Conservation (phyloP, 23 tunicate genomes). For the Ciona savignyi region DNA sequence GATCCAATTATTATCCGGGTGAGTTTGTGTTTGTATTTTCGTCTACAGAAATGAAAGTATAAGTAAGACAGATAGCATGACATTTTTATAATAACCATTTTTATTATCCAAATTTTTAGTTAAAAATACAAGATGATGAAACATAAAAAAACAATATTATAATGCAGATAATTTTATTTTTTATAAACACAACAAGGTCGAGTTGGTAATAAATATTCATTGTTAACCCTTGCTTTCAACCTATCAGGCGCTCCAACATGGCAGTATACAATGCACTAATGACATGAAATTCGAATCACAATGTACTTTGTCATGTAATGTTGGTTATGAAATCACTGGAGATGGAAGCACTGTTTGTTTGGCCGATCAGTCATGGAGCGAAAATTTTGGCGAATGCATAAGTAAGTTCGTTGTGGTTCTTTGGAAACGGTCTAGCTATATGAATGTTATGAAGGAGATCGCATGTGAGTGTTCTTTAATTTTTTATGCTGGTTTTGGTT, state of each 20-base stretch:
- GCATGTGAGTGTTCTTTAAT: too few species aligned
- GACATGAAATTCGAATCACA: conserved; percentile 44
- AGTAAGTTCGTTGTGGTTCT: conserved; percentile 23
- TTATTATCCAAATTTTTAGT: too few species aligned
- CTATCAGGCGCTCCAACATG: conserved; percentile 13
- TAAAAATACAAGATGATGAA: too few species aligned
- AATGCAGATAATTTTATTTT: too few species aligned
- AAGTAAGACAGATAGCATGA: too few species aligned
- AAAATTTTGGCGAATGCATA: conserved; percentile 21
- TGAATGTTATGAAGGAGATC: too few species aligned
- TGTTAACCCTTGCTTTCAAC: background rate
- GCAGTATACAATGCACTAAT: conserved; percentile 32
- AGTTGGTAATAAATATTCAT: background rate
- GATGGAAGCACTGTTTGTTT: background rate
- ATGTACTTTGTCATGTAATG: conserved; percentile 39
- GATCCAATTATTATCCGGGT: conserved; percentile 7
- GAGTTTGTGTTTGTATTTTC: too few species aligned
- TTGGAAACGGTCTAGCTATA: too few species aligned
- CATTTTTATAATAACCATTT: too few species aligned
- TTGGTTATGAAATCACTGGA: conserved; percentile 58
- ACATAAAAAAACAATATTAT: too few species aligned
- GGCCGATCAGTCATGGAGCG: conserved; percentile 18
- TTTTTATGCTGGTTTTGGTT: background rate
- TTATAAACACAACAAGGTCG: too few species aligned
- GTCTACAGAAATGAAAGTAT: too few species aligned